Evolutionary conservation across 2,797 vertebrate species (phyloP).

Genomic region (Myotis vivesi): DNA sequence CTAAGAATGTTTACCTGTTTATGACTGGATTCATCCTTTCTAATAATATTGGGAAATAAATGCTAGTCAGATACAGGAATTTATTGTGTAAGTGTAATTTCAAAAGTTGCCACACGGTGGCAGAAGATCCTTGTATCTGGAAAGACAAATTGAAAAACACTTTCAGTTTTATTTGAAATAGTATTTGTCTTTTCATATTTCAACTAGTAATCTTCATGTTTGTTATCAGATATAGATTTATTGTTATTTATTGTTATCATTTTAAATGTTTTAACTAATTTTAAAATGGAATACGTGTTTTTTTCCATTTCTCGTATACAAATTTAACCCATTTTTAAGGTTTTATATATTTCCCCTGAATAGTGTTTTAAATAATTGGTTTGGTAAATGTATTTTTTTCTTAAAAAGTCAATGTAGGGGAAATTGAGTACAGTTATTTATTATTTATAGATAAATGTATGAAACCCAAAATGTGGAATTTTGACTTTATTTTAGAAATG

Average conservation of each 20-base stretch:
- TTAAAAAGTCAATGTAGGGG: not conserved
- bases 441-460: not conserved
- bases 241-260: not conserved
- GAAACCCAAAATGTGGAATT: not conserved
- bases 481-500: slow-evolving; percentile 46
- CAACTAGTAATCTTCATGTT: slow-evolving; percentile 12
- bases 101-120: slow-evolving; percentile 80
- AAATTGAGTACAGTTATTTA: not conserved
- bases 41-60: not conserved
- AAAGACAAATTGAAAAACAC: not conserved
- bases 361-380: slow-evolving; percentile 21
- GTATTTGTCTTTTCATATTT: not conserved
- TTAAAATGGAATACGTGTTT: not conserved
- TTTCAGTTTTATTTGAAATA: slow-evolving; percentile 34
- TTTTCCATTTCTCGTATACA: not conserved
- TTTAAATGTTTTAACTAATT: slow-evolving; percentile 11
- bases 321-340: slow-evolving; percentile 35
- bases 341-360: not conserved
- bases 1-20: not conserved
- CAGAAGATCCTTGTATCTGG: slow-evolving; percentile 77
- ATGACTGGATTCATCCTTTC: not conserved
- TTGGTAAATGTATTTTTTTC: slow-evolving; percentile 41
- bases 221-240: not conserved
- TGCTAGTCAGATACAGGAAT: not conserved
- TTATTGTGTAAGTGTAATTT: slow-evolving; percentile 67